Evolutionary conservation across 30 jellyfish, hydroid and myxozoan genomes (phyloP), one percentile per base, ranked within the genome.

Genomic region (Chironex yamaguchii): DNA sequence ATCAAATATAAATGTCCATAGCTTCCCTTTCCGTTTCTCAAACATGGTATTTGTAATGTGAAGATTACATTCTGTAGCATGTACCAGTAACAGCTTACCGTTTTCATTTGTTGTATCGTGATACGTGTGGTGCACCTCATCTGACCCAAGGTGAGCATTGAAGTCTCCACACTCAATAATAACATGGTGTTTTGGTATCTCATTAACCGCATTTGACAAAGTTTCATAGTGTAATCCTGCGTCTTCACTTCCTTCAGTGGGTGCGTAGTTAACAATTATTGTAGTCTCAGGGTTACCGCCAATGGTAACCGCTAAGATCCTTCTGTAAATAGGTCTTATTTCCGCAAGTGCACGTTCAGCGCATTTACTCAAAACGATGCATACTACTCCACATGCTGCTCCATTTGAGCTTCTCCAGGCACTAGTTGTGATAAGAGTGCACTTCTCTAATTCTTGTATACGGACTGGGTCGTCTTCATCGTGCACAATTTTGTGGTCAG

Each of bases 111-210:
- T 79, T 14, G 35, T 79, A 2, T 79, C 87, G 36, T 79, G 90
- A 77, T 79, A 64, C 32, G 77, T 79, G 87, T 62, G 62, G 58
- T 34, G 26, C 2, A 4, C 73, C n/a, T 25, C 79, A 12, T 79
- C 79, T 54, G 27, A 21, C 13, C 90, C 90, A 9, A 79, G 12
- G 34, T 79, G 90, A 6, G 90, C 90, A 29, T 79, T 62, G 89
- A 65, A 79, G 32, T 79, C 90, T 3, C 90, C 87, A 4, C 63
- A 20, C 28, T 36, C 90, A 27, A 79, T 12, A 27, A 34, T 17
- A 13, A 79, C 22, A 34, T 79, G 63, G 76, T 79, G 90, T 79
- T 79, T 58, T 27, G 87, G 88, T 17, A 75, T 42, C 2, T 29
- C 6, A 17, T 75, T 32, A 3, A 35, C 50, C 2, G 35, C 84